Evolutionary conservation across 1,140 invertebrate genomes (phyloP).

Genomic region (Chelonus insularis): DNA sequence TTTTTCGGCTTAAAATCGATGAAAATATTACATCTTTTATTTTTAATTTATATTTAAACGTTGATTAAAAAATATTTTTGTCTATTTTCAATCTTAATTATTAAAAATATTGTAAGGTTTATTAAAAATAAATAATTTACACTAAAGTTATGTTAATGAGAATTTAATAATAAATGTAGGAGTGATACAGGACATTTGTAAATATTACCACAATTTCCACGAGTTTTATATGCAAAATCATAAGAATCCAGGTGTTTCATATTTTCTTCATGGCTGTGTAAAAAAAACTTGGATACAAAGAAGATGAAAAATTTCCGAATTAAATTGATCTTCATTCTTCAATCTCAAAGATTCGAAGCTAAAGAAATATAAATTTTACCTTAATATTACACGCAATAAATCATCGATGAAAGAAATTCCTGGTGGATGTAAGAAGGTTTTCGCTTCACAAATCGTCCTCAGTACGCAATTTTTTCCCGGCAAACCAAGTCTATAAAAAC

Average conservation of each 20-base stretch:
- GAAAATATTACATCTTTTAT: too few species aligned
- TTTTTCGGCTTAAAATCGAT: too few species aligned
- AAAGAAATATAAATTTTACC: slow-evolving; percentile 59
- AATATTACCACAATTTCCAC: slow-evolving; percentile 39
- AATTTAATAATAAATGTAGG: slow-evolving; percentile 45
- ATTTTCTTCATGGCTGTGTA: slow-evolving; percentile 45
- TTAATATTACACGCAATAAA: slow-evolving; percentile 67
- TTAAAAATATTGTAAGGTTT: neutral
- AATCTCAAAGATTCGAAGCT: too few species aligned
- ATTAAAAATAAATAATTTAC: neutral
- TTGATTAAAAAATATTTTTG: too few species aligned
- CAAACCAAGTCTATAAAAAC: slow-evolving; percentile 63
- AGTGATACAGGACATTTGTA: slow-evolving; percentile 55
- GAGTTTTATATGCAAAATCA: slow-evolving; percentile 42
- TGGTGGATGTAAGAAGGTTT: slow-evolving; percentile 60
- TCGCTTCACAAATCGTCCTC: slow-evolving; percentile 70
- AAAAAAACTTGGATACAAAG: slow-evolving; percentile 35
- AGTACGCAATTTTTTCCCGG: slow-evolving; percentile 69
- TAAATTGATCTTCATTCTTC: too few species aligned
- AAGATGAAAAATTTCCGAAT: slow-evolving; percentile 23
- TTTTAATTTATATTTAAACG: too few species aligned
- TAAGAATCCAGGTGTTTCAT: slow-evolving; percentile 41
- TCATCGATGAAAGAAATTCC: slow-evolving; percentile 70
- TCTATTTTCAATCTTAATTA: too few species aligned
- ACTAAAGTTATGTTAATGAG: slow-evolving; percentile 18